Evolutionary conservation across 2,113 vertebrate species (phyloP).

Genomic region (Cyanoramphus novaezelandiae): DNA sequence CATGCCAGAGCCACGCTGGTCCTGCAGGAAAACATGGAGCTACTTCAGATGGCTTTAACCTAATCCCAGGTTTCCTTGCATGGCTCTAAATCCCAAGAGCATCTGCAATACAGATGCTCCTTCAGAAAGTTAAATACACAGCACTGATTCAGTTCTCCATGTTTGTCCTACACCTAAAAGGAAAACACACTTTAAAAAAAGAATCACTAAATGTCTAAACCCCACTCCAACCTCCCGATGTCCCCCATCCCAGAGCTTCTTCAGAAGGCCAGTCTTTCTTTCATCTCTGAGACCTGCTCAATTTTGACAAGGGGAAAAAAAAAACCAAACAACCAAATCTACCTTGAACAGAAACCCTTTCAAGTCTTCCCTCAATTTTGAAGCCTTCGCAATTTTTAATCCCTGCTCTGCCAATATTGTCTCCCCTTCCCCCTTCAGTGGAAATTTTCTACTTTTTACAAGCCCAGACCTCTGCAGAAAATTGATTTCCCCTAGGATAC

Average conservation of each 20-base stretch:
- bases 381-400: conserved; percentile 43
- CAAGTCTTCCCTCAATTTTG: neutral
- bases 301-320: fast-evolving
- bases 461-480: conserved; percentile 29
- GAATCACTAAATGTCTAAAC: neutral
- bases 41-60: neutral
- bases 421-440: neutral
- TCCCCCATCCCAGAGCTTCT: neutral
- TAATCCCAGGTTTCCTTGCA: neutral
- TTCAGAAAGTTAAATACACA: neutral
- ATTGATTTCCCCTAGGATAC: conserved; percentile 65
- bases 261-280: neutral
- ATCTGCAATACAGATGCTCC: neutral
- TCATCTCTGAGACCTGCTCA: neutral
- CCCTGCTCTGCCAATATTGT: neutral
- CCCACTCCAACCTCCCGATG: neutral
- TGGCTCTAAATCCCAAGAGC: neutral
- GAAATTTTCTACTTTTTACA: conserved; percentile 53
- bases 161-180: neutral
- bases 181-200: neutral
- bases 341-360: neutral
- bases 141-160: neutral
- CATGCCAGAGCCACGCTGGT: fast-evolving
- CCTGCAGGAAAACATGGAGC: neutral
- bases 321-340: neutral